Conservation (phyloP, 2,888 invertebrate species). For the Nasonovia ribisnigri region DNA sequence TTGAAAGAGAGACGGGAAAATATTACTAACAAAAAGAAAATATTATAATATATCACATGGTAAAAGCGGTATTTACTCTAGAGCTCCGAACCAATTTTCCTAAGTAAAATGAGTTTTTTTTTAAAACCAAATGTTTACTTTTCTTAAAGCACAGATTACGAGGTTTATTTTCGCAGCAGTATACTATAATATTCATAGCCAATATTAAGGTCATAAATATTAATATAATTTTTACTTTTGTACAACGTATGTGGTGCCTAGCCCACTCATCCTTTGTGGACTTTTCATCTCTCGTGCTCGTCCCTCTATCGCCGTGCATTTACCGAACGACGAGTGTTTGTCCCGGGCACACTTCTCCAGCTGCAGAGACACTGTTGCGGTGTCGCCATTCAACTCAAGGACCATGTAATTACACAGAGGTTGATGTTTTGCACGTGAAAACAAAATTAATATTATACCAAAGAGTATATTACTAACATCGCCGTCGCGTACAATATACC, state of each 20-base stretch:
- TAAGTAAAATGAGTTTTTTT: slow-evolving; percentile 22
- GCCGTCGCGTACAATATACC: background rate
- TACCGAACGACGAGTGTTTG: slow-evolving; percentile 16
- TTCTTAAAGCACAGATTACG: background rate
- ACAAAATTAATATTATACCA: slow-evolving; percentile 5
- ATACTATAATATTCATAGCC: slow-evolving; percentile 14
- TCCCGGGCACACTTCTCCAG: background rate
- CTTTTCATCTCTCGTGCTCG: slow-evolving; percentile 15
- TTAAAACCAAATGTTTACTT: background rate
- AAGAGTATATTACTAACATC: background rate
- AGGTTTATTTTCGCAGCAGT: background rate
- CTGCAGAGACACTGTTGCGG: background rate
- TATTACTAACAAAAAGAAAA: background rate
- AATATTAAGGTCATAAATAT: slow-evolving; percentile 44
- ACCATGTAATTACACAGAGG: background rate
- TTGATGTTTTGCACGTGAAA: background rate
- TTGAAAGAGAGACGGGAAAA: background rate
- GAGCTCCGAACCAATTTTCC: background rate
- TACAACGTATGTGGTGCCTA: background rate
- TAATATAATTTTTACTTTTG: slow-evolving; percentile 26
- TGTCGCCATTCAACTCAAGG: background rate
- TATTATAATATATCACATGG: background rate
- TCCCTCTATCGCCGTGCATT: background rate
- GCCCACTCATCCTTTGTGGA: background rate
- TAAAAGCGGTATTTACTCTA: background rate